Base-by-base conservation (phyloP, 2,113 vertebrate genomes). In the Stegastes partitus region DNA sequence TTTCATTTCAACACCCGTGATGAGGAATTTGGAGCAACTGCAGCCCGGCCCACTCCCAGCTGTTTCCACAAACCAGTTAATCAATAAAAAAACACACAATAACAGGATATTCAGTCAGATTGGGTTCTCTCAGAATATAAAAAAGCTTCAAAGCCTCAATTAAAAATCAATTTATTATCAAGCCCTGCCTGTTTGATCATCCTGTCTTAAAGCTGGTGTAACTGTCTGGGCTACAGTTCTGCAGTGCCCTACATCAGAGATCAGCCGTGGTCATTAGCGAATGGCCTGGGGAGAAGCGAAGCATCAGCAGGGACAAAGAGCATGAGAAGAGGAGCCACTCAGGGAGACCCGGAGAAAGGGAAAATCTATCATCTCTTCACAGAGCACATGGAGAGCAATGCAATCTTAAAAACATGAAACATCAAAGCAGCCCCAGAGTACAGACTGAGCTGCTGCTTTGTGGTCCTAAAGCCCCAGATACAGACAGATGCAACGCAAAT, bases 271-370 rank as follows among this genome's bases (percentile, higher is more conserved):
- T 31, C 37, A 72, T 64, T 31, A 50, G 12, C 51, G 9, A 39
- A 57, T 55, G 64, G 64, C 74, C 80, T 55, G 67, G 42, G 67
- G 59, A 65, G 37, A 71, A 11, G 7, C 6, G 16, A 67, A 77
- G 57, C 28, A 23, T 25, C 11, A 47, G 44, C 8, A 50, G 22
- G 59, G 22, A 11, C 31, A 12, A 70, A 55, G 45, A 53, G 18
- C 26, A 11, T 11, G 45, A 37, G 18, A 74, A 73, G 37, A 68
- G 62, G 22, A 71, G 50, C 22, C 25, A 15, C 39, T 42, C 11
- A 42, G 21, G n/a, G 0, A 3, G 19, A 12, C 39, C 49, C 55
- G 67, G 11, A 61, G 15, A 62, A 0, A 47, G 10, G 11, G 3
- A 49, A 47, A 19, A 12, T 2, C 1, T 0, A 42, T 8, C 28